Evolutionary conservation across 2,797 vertebrate genomes (phyloP).

Genomic region (Gallinago stenura): DNA sequence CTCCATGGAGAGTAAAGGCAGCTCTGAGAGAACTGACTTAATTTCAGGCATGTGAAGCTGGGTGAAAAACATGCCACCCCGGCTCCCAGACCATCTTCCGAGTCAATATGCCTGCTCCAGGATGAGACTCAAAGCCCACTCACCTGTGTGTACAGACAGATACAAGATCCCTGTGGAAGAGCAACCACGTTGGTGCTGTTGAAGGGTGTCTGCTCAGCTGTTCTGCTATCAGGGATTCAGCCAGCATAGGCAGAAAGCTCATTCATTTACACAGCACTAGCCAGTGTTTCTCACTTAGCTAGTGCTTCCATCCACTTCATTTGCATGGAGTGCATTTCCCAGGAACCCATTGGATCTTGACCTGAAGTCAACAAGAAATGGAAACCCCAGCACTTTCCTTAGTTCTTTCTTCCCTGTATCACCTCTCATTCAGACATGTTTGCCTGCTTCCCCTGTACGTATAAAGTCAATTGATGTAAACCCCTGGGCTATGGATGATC

Average conservation of each 20-base stretch:
- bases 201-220: background rate
- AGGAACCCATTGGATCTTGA: background rate
- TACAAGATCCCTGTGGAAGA: background rate
- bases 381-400: background rate
- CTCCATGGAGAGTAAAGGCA: background rate
- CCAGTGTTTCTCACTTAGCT: background rate
- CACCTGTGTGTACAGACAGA: background rate
- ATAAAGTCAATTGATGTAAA: background rate
- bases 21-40: background rate
- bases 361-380: background rate
- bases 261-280: background rate
- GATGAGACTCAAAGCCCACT: background rate
- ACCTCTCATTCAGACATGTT: background rate
- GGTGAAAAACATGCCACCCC: background rate
- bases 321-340: background rate
- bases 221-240: background rate
- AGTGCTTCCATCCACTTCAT: background rate
- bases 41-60: background rate
- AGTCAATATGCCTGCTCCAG: background rate
- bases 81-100: background rate
- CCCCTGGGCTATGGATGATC: background rate
- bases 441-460: background rate
- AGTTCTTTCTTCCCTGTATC: background rate
- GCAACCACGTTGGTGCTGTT: background rate
- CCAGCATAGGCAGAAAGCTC: background rate